Evolutionary conservation across 2,888 invertebrate species (phyloP).

Genomic region (Agriopis leucophaearia): DNA sequence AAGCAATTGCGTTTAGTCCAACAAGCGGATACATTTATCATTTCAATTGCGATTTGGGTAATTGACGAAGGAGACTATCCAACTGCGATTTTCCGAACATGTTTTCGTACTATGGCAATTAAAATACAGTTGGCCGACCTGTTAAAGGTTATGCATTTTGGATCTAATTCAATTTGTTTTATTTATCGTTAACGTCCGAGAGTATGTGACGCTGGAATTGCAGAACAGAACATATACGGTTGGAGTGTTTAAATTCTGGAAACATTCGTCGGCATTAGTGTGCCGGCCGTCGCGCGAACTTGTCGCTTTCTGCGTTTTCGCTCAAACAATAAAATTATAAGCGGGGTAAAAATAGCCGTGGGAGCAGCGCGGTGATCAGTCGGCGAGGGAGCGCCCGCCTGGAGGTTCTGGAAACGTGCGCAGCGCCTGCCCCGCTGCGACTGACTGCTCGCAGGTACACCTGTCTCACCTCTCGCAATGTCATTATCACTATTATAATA

Average conservation of each 20-base stretch:
- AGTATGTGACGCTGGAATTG: slow-evolving; percentile 61
- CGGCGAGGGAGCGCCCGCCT: slow-evolving; percentile 66
- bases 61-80: background rate
- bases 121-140: slow-evolving; percentile 40
- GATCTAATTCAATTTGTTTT: slow-evolving; percentile 54
- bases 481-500: slow-evolving; percentile 83
- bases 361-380: slow-evolving; percentile 61
- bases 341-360: slow-evolving; percentile 79
- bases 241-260: slow-evolving; percentile 55
- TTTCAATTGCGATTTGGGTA: slow-evolving; percentile 16
- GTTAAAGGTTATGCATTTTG: slow-evolving; percentile 52
- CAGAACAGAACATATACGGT: slow-evolving; percentile 49
- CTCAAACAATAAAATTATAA: slow-evolving; percentile 86
- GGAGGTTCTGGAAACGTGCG: slow-evolving; percentile 78
- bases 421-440: slow-evolving; percentile 66
- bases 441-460: slow-evolving; percentile 80
- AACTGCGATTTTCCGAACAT: slow-evolving; percentile 1
- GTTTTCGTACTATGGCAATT: slow-evolving; percentile 24
- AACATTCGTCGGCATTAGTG: slow-evolving; percentile 75
- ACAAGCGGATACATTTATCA: slow-evolving; percentile 17
- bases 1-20: slow-evolving; percentile 12
- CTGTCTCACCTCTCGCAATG: slow-evolving; percentile 78
- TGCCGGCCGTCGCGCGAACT: slow-evolving; percentile 75
- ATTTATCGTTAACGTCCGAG: slow-evolving; percentile 43
- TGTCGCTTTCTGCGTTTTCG: slow-evolving; percentile 80